These are phyloP conservation scores for Selenia dentaria DNA, from an alignment of 2,888 invertebrate species.

Conservation along the genomic window DNA sequence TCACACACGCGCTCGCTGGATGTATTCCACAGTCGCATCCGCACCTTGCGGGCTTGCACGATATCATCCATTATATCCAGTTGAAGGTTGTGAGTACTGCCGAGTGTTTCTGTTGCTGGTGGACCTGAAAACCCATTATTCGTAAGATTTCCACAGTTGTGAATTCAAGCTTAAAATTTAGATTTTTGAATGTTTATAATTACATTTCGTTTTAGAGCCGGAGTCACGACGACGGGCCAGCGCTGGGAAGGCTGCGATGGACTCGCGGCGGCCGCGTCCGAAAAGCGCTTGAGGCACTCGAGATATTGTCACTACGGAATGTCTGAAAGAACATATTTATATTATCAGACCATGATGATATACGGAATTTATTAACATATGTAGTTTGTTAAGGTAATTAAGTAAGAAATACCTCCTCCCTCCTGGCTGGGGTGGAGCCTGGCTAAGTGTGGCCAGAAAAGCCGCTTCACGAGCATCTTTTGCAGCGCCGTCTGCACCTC, in stretches of 20 bases:
- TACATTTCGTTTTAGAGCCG: constrained; percentile 69
- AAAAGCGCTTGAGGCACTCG: constrained; percentile 91
- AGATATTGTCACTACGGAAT: constrained; percentile 94
- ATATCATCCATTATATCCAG: constrained; percentile 96
- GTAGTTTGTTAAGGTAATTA: neutral
- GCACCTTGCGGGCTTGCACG: constrained; percentile 91
- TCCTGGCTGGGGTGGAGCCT: constrained; percentile 89
- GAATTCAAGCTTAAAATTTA: too few relatives aligned
- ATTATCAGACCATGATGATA: neutral
- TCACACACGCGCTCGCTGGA: constrained; percentile 92
- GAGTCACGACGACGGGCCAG: constrained; percentile 76
- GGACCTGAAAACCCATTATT: constrained; percentile 76
- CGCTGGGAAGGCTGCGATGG: constrained; percentile 91
- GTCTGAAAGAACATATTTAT: constrained; percentile 73
- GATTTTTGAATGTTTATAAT: too few relatives aligned
- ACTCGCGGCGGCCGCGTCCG: constrained; percentile 91
- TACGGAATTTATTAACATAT: neutral
- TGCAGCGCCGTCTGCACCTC: constrained; percentile 89
- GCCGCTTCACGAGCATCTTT: constrained; percentile 92
- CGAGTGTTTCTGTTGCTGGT: constrained; percentile 88
- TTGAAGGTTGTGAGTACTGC: constrained; percentile 93
- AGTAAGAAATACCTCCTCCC: constrained; percentile 81
- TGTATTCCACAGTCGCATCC: constrained; percentile 94
- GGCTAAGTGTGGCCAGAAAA: constrained; percentile 92
- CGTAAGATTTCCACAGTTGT: constrained; percentile 8